Percentiles rank a stretch among this genome's conserved stretches.
These are phyloP conservation scores for Brachionus rotundiformis DNA, from an alignment of 1,140 invertebrate species.

Conservation along the genomic window DNA sequence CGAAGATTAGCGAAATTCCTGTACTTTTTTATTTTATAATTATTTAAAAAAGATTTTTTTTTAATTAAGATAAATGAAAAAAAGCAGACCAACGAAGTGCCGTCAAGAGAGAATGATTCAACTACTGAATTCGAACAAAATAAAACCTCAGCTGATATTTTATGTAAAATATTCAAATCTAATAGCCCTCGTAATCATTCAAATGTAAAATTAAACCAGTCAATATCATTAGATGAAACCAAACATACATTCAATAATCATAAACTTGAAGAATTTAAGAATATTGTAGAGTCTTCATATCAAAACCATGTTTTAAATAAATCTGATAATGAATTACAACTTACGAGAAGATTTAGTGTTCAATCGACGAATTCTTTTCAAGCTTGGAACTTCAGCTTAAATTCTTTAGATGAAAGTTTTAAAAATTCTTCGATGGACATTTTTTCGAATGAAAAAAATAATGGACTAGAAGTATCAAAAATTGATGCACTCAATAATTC, in stretches of 20 bases:
- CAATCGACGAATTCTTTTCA: constrained; percentile 3
- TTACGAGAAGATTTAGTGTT: background rate
- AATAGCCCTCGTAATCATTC: background rate
- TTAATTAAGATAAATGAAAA: background rate
- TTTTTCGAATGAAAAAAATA: background rate
- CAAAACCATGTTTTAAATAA: constrained; percentile 38
- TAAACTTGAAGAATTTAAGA: constrained; percentile 42
- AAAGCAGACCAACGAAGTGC: too few species aligned
- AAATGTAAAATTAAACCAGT: background rate
- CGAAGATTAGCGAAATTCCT: background rate
- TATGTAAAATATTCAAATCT: background rate
- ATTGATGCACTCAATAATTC: background rate
- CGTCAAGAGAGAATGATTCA: background rate
- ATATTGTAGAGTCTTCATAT: constrained; percentile 38
- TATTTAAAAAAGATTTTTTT: background rate
- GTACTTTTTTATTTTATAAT: too few species aligned
- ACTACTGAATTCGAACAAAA: background rate
- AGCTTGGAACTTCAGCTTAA: background rate
- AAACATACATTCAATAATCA: constrained; percentile 30
- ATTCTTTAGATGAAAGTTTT: background rate
- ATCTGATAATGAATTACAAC: background rate
- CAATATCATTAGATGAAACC: background rate
- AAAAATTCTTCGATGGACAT: background rate
- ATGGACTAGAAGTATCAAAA: background rate
- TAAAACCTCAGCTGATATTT: constrained; percentile 14